Evolutionary conservation across 2,888 invertebrate species (phyloP), one percentile per base, ranked within the genome.

Genomic region (Phyto melanocephala): DNA sequence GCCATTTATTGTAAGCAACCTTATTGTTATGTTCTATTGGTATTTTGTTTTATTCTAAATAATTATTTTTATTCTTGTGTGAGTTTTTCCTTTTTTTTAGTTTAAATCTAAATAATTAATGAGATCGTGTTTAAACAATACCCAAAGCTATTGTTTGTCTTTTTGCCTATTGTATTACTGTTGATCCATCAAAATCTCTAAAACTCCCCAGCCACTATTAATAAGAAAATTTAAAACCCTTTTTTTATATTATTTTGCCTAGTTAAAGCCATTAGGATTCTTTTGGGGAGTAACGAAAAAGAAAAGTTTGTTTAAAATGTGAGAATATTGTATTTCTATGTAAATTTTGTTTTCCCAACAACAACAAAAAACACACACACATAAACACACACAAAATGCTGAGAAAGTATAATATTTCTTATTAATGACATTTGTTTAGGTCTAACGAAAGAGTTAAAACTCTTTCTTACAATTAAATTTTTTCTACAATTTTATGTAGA

Each of bases 371-470:
- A n/a, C n/a, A n/a, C n/a, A n/a, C n/a, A n/a, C n/a, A n/a, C n/a
- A n/a, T n/a, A n/a, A n/a, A n/a, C n/a, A n/a, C n/a, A 17, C 5
- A 13, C 40, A 62, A 86, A 84, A 76, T 82, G 85, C 82, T 45
- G 45, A 71, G 52, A 35, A 71, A 75, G 77, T 72, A 72, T 82
- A 84, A 81, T 81, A 83, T 87, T 88, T 88, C 87, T 87, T 87
- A 87, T 87, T 87, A 87, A 88, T 87, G 86, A 81, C 79, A 79
- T 87, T 87, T 87, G 85, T 86, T 86, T 87, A 85, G 82, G 79
- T 62, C 71, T 65, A 50, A 13, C 54, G 62, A 76, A 65, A 71
- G 68, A 70, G 70, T 67, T 65, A 35, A 70, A 63, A 71, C 62
- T 68, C 20, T 79, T 75, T 70, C 75, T 79, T 82, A 47, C 76